These are phyloP conservation scores for Limnephilus lunatus DNA, from an alignment of 2,888 invertebrate genomes.

Conservation along the genomic window DNA sequence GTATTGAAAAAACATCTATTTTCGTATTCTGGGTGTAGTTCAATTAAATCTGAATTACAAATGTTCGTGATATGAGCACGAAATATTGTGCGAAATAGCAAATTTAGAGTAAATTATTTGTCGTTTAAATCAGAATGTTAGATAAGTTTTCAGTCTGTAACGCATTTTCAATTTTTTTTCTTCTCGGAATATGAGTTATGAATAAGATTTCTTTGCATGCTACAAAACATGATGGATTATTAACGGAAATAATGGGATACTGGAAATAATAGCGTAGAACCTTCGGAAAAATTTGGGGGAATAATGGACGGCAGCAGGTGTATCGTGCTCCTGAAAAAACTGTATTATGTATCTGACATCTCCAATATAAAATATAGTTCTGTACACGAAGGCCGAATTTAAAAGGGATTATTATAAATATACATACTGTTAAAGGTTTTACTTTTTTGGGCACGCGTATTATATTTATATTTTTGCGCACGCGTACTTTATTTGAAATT, in stretches of 20 bases:
- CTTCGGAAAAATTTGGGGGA: not conserved
- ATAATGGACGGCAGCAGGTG: not conserved
- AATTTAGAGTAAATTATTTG: too few relatives aligned
- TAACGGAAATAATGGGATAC: not conserved
- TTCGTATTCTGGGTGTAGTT: too few relatives aligned
- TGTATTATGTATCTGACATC: not conserved
- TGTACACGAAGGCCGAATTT: not conserved
- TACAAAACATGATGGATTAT: not conserved
- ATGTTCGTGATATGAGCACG: too few relatives aligned
- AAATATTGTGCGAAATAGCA: too few relatives aligned
- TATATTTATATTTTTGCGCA: not conserved
- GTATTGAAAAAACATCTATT: too few relatives aligned
- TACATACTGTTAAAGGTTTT: not conserved
- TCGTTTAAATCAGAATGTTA: not conserved
- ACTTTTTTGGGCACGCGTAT: not conserved
- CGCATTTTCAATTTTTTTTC: not conserved
- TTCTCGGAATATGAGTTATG: not conserved
- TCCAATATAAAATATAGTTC: not conserved
- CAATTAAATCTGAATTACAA: too few relatives aligned
- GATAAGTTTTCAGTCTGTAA: not conserved
- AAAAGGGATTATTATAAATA: not conserved
- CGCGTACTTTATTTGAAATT: too few relatives aligned
- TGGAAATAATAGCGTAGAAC: not conserved
- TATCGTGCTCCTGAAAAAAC: not conserved
- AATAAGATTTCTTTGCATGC: not conserved